Evolutionary conservation across 1,140 invertebrate genomes (phyloP), one percentile per base, ranked within the genome.

Genomic region (Euschistus heros): DNA sequence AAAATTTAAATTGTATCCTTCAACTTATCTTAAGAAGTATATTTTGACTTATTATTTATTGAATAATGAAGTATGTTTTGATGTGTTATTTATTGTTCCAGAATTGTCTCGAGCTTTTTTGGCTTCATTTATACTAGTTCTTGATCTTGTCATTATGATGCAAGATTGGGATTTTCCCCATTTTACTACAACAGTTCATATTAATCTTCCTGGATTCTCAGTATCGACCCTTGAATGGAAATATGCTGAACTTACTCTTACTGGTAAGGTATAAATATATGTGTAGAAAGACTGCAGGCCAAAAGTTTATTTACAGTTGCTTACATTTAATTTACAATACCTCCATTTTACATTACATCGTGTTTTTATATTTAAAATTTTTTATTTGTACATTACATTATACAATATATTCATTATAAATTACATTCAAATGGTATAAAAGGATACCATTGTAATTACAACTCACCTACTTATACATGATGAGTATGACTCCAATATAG

Each of bases 151-250:
- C 13, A 81, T 82, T 69, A 79, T 81, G 55, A 80, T 81, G 78
- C 80, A 82, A 75, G 80, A 82, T 72, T 82, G 80, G 80, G 80
- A 82, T 72, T 82, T 82, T 68, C 80, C 80, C 26, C 79, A 82
- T 72, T 82, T 81, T 70, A 77, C 80, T 17, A 78, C 78, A 67
- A 78, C 77, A 47, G 74, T 81, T 44, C 80, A 82, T 69, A 77
- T 82, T 50, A 81, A 81, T 69, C 71, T 82, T 30, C 80, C 80
- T 20, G 80, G 80, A 65, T 69, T 81, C 62, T 79, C 78, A 68
- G 76, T 76, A 18, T 75, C 78, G 50, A 76, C 77, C 2, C 68
- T 76, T 6, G 70, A 74, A 66, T 74, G 78, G 75, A 75, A 73
- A 69, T 68, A 74, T 66, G 69, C 71, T n/a, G 66, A 73, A 65